Evolutionary conservation across 2,113 vertebrate species (phyloP), one percentile per base, ranked within the genome.

Genomic region (Riparia riparia): DNA sequence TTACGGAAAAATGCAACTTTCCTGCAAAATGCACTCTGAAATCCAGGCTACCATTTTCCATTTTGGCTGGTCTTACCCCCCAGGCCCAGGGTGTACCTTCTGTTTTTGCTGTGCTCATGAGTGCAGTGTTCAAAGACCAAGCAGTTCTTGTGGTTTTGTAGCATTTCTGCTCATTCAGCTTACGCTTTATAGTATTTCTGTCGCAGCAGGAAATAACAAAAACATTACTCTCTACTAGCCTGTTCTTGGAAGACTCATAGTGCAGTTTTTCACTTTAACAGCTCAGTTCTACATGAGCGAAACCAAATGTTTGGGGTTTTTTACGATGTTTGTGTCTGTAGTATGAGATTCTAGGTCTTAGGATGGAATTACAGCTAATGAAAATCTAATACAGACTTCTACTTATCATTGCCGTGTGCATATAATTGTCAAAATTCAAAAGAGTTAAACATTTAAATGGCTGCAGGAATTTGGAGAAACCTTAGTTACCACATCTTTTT

Each of bases 381-480:
- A 69, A 61, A 87, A 87, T 72, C 32, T 82, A 60, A 69, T 22
- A 31, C n/a, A 72, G n/a, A 14, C 14, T 85, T 54, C 8, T 74
- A 16, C 28, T 76, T 85, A 61, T 17, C 22, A 29, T 24, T 78
- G 17, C 5, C 0, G 0, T 29, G 10, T n/a, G 8, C 29, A 5
- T 9, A 9, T 69, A 60, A 65, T 53, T 61, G 45, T 11, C 4
- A 57, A 74, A 85, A 76, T 65, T 45, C 0, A 1, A 39, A 89
- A 82, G 34, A 68, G 39, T 63, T 78, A 19, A 80, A 86, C 17
- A 32, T 81, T 74, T 60, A 82, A 85, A 53, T 32, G n/a, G 11
- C 8, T 76, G 53, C 41, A 82, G 17, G 34, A 79, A 68, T 90
- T 60, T 61, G 41, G 18, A 71, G 28, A 32, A 39, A 47, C 44